Base-by-base conservation (phyloP, 2,888 invertebrate genomes). In the Ochropleura leucogaster region DNA sequence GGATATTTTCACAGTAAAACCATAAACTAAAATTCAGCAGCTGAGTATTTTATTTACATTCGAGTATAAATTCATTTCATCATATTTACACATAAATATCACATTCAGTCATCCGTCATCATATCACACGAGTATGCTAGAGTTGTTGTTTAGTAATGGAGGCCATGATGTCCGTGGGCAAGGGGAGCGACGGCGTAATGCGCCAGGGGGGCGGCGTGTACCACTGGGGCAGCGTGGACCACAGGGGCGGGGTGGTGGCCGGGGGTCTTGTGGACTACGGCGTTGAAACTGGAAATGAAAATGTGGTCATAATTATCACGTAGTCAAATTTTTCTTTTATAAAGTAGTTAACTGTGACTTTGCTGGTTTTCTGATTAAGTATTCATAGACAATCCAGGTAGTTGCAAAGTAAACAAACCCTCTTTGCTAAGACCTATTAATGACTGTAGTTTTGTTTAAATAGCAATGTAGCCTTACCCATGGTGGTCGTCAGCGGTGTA, bases 401-500 rank as follows among this genome's bases (percentile, higher is more conserved):
- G 55, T 2, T 8, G 3, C 8, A 14, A 53, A 40, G 16, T 10
- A 16, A 4, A 10, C 9, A 3, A 5, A 18, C 12, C n/a, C 0
- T 7, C 46, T 49, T 57, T 49, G 42, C 12, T 44, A 8, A 18
- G 10, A 0, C 10, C 0, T 59, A 6, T 46, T 76, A 2, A 30
- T 30, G 30, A 47, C 10, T 9, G n/a, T 47, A 12, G 42, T 16
- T 60, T 46, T 46, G 18, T 8, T 73, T 18, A 10, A 46, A 46
- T 16, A 0, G 3, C 44, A 66, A 40, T 40, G 9, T 51, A 49
- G 16, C 51, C 94, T 93, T 97, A 97, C 95, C 97, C 97, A 74
- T 97, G 90, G 93, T 97, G 97, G 92, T 97, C 97, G 81, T 97
- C 97, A 88, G 97, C 97, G 92, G 96, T 97, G 95, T 97, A 97